Conservation (phyloP, 1,140 invertebrate species). For the Eupristina koningsbergeri region DNA sequence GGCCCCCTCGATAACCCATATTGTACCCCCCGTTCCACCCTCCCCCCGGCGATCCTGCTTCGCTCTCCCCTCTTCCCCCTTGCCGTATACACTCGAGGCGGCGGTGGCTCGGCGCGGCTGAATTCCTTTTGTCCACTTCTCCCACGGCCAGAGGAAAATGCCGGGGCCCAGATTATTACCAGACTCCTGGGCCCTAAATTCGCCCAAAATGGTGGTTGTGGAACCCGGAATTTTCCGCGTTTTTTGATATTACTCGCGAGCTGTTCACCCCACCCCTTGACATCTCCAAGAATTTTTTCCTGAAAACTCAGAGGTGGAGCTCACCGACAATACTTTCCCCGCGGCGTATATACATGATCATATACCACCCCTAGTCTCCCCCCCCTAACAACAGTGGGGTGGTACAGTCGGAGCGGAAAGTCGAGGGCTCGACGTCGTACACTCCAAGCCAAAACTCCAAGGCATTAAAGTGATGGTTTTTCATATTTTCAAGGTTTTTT, state of each 20-base stretch:
- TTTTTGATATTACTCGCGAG: constrained; percentile 61
- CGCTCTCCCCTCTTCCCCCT: constrained; percentile 56
- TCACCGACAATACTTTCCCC: constrained; percentile 72
- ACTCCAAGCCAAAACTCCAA: constrained; percentile 53
- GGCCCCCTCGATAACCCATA: constrained; percentile 73
- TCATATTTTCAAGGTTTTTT: constrained; percentile 33
- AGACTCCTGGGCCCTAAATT: constrained; percentile 59
- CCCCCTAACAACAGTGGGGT: constrained; percentile 72
- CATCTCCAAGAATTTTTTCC: constrained; percentile 62
- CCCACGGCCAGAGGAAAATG: constrained; percentile 65
- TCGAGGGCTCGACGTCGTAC: constrained; percentile 61
- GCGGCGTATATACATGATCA: constrained; percentile 73
- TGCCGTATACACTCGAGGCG: constrained; percentile 69
- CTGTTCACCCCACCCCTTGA: constrained; percentile 30
- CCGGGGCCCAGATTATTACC: constrained; percentile 54
- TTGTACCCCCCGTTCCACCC: constrained; percentile 67
- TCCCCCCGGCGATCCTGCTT: constrained; percentile 47
- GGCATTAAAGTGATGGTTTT: constrained; percentile 42
- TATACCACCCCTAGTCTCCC: constrained; percentile 74
- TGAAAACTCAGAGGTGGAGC: constrained; percentile 70
- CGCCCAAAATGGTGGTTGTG: constrained; percentile 66
- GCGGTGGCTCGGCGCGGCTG: constrained; percentile 53
- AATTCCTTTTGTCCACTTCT: constrained; percentile 68
- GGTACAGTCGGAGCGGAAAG: constrained; percentile 69
- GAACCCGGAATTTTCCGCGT: constrained; percentile 60